Evolutionary conservation across 2,113 vertebrate species (phyloP).

Genomic region (Saccopteryx leptura): DNA sequence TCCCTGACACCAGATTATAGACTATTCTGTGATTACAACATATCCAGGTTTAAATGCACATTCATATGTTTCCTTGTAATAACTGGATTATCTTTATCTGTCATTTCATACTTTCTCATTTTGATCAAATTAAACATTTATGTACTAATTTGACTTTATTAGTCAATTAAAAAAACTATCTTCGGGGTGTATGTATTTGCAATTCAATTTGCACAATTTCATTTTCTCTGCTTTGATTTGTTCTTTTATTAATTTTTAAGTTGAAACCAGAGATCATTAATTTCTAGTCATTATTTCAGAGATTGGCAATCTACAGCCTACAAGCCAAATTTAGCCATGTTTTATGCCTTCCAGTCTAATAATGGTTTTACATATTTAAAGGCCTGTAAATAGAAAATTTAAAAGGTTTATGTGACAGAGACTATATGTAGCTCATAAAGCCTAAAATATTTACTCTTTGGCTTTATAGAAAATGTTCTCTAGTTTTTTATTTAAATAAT

Average conservation of each 20-base stretch:
- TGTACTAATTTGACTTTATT: background rate
- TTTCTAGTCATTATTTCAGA: background rate
- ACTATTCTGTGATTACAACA: background rate
- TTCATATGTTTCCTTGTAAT: constrained; percentile 12
- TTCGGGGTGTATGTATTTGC: constrained; percentile 21
- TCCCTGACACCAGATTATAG: background rate
- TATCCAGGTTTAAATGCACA: background rate
- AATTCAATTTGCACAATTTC: constrained; percentile 24
- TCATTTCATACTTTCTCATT: constrained; percentile 2
- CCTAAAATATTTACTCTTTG: background rate
- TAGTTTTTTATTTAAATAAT: background rate
- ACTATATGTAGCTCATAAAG: background rate
- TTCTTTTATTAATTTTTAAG: constrained; percentile 45
- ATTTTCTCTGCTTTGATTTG: background rate
- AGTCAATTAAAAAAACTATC: background rate
- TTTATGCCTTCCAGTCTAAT: background rate
- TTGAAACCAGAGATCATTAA: background rate
- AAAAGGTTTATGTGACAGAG: background rate
- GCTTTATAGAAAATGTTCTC: background rate
- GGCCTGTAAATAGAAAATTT: background rate
- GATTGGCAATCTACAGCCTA: background rate
- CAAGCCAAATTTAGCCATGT: background rate
- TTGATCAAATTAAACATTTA: constrained; percentile 29
- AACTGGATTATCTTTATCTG: background rate
- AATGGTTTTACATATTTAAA: background rate